Conservation (phyloP, 2,113 vertebrate genomes). For the Labeo catla region DNA sequence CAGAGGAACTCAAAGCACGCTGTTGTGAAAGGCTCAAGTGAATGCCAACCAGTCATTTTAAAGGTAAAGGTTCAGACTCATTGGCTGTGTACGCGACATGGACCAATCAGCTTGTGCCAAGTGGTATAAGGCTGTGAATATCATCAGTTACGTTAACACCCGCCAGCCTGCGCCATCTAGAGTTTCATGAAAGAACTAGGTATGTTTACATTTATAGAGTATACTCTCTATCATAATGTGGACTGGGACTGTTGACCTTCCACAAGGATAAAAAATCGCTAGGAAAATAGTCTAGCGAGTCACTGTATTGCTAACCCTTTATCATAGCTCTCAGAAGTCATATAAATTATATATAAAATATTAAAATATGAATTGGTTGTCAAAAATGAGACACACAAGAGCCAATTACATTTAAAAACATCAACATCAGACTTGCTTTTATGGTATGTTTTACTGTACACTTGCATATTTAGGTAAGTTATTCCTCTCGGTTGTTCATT, state of each 20-base stretch:
- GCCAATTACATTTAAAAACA: background rate
- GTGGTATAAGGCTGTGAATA: too few relatives aligned
- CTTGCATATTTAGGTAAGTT: background rate
- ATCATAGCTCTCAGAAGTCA: background rate
- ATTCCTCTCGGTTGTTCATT: background rate
- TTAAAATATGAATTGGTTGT: background rate
- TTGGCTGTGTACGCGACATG: too few relatives aligned
- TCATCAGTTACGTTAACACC: too few relatives aligned
- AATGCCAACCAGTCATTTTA: too few relatives aligned
- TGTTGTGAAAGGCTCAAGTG: too few relatives aligned
- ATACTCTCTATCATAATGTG: background rate
- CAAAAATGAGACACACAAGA: background rate
- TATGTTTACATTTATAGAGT: background rate
- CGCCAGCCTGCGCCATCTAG: too few relatives aligned
- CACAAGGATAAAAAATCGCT: background rate
- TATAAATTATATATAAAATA: background rate
- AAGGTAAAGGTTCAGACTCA: too few relatives aligned
- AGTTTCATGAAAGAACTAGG: too few relatives aligned
- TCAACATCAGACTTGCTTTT: background rate
- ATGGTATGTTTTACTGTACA: background rate
- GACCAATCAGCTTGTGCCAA: too few relatives aligned
- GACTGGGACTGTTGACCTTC: background rate
- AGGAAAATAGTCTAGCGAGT: background rate
- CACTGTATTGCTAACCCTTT: background rate
- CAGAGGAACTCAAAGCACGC: too few relatives aligned